Conservation (phyloP, 1,140 invertebrate genomes). For the Tetraneura akinire region DNA sequence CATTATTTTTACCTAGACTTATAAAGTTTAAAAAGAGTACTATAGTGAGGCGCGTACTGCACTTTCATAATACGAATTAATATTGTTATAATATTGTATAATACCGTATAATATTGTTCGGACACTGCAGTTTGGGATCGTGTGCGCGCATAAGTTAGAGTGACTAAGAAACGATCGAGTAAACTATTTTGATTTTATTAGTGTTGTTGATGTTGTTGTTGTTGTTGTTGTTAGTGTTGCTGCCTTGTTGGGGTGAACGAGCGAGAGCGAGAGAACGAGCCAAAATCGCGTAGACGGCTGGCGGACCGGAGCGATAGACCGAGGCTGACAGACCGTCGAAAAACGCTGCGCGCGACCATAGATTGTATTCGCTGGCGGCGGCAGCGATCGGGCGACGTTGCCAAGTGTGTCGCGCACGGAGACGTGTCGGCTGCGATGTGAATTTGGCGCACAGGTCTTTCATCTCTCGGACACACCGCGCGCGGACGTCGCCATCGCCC, state of each 20-base stretch:
- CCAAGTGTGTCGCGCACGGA: conserved; percentile 17
- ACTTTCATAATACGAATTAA: no score
- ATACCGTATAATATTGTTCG: no score
- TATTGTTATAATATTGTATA: no score
- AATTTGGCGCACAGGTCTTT: conserved; percentile 39
- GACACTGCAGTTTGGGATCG: no score
- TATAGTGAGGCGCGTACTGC: no score
- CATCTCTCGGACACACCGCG: conserved; percentile 7
- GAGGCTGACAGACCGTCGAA: not conserved
- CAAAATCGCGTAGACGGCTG: not conserved
- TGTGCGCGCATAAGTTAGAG: no score
- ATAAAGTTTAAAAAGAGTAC: no score
- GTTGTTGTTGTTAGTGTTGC: no score
- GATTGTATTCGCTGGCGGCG: not conserved
- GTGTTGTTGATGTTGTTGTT: no score
- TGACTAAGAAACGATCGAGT: no score
- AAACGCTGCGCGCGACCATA: not conserved
- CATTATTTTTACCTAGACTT: no score
- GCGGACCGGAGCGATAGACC: not conserved
- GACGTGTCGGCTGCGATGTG: not conserved
- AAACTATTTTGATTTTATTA: no score
- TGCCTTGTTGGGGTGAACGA: not conserved
- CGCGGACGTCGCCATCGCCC: not conserved
- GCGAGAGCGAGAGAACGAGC: not conserved
- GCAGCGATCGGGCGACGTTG: conserved; percentile 15